Evolutionary conservation across 2,113 vertebrate genomes (phyloP).

Genomic region (Tragelaphus buxtoni): DNA sequence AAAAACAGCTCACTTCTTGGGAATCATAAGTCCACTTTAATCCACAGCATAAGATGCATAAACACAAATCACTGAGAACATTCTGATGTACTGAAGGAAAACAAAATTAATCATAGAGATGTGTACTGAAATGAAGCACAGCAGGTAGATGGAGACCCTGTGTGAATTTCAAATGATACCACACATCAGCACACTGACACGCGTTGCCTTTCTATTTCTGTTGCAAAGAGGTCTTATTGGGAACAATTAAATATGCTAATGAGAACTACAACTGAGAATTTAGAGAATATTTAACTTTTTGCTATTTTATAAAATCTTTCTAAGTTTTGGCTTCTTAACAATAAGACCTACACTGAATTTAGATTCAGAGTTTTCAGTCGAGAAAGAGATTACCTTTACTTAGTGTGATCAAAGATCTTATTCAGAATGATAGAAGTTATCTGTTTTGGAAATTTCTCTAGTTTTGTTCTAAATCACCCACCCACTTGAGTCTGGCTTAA

Average conservation of each 20-base stretch:
- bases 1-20: neutral
- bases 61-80: neutral
- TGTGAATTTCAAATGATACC: conserved; percentile 44
- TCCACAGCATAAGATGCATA: neutral
- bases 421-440: neutral
- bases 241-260: conserved; percentile 54
- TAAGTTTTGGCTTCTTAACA: neutral
- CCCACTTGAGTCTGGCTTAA: neutral
- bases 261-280: neutral
- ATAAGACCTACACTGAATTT: neutral
- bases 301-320: neutral
- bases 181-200: conserved; percentile 10
- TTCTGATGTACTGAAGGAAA: conserved; percentile 26
- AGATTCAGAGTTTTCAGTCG: neutral
- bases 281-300: neutral
- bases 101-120: conserved; percentile 59
- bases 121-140: conserved; percentile 49
- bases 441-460: neutral
- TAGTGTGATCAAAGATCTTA: neutral
- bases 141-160: conserved; percentile 40
- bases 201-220: conserved; percentile 30
- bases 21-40: neutral
- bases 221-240: conserved; percentile 24
- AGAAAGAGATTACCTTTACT: neutral
- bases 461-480: neutral